Evolutionary conservation across 2,797 vertebrate genomes (phyloP), one percentile per base, ranked within the genome.

Genomic region (Pitangus sulphuratus): DNA sequence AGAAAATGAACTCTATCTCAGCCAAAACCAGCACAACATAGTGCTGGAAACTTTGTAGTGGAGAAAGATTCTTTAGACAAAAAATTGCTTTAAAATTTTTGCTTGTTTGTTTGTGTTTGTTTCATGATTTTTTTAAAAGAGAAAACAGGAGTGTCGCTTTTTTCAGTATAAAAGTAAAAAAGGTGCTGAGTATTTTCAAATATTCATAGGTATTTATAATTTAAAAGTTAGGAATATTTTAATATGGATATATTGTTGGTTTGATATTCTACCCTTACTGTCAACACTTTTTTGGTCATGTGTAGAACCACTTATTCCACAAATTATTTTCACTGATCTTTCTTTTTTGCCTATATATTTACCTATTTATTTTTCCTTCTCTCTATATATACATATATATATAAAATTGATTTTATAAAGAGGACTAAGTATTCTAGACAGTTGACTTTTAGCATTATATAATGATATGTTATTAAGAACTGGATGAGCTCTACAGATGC

Each of bases 241-340:
- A 64, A 47, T 37, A 40, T 8, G 24, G 8, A 31, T 39, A 31
- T 15, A 15, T 11, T 35, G 2, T 3, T 31, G 21, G 0, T 10
- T 35, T 62, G 48, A 54, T 42, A 5, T 76, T 80, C 25, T 33
- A 42, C 8, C 1, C 8, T 37, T 64, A 42, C 40, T 30, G 6
- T 28, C 28, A 70, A 26, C 17, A 31, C 4, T 11, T 40, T 76
- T 75, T 74, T 70, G 28, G 42, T 62, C 31, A 50, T 28, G 8
- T 56, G 13, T 39, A 44, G 22, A 58, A 79, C 30, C 16, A 28
- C 8, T 54, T 58, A 64, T 31, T 40, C 2, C 5, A 45, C 15
- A 44, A 35, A 28, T 33, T 65, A 21, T 82, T 79, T 65, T 80
- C 13, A 58, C 57, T 40, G 6, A 3, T 8, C 6, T 17, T 64